A percentile compares a stretch with the other conserved stretches of the same genome.
These are phyloP conservation scores for Aulostomus chinensis DNA, from an alignment of 2,797 vertebrate genomes.

Conservation along the genomic window DNA sequence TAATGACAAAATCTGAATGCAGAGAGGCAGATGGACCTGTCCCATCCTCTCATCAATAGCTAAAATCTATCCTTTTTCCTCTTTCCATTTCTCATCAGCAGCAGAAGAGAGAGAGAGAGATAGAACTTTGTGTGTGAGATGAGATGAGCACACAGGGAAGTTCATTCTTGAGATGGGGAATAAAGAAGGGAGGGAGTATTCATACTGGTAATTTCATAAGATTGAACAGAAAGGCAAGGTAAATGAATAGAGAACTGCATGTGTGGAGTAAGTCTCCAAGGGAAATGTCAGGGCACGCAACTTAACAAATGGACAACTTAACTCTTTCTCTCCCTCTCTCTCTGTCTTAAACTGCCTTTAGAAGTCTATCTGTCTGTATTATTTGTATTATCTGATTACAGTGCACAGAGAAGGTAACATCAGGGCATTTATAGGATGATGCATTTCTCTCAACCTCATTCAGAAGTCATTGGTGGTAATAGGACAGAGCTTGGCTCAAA, in stretches of 20 bases:
- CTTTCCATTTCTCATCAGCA: constrained; percentile 13
- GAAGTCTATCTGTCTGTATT: neutral
- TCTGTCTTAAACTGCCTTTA: neutral
- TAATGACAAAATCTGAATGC: constrained; percentile 28
- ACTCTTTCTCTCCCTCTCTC: neutral
- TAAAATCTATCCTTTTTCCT: constrained; percentile 12
- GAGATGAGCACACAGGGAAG: constrained; percentile 6
- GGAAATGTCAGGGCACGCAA: too few relatives aligned
- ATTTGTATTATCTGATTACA: neutral
- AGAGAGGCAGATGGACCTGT: constrained; percentile 7
- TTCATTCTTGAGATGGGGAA: constrained; percentile 6
- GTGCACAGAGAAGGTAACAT: neutral
- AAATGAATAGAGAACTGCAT: constrained; percentile 15
- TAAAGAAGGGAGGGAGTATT: constrained; percentile 9
- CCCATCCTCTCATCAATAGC: constrained; percentile 20
- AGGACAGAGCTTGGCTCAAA: neutral
- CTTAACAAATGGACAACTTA: neutral
- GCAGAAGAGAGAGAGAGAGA: too few relatives aligned
- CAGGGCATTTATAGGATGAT: neutral
- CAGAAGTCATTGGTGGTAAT: constrained; percentile 8
- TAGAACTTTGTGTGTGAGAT: too few relatives aligned
- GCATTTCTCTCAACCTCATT: neutral
- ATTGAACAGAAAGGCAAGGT: constrained; percentile 3
- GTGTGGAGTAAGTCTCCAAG: neutral
- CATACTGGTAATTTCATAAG: constrained; percentile 18